phyloP scores from a whole-genome alignment of 2,888 invertebrate genomes.

The Slavum lentiscoides region DNA sequence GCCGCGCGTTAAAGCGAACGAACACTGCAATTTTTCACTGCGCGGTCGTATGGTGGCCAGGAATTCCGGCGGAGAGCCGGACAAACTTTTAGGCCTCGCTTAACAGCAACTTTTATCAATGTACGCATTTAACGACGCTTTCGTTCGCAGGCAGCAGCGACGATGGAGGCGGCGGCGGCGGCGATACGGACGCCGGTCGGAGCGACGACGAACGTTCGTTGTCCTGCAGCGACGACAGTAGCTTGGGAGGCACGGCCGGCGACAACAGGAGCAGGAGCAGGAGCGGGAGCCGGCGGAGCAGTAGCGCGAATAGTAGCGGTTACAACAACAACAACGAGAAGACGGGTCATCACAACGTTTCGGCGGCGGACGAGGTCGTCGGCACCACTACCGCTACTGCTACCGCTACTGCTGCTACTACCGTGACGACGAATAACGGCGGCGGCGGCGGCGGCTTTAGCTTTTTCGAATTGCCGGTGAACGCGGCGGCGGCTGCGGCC shows the following conservation, averaged over 20 bases:
- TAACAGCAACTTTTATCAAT: too few species aligned
- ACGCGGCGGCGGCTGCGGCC: constrained; percentile 59
- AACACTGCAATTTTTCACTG: too few species aligned
- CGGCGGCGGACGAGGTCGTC: constrained; percentile 45
- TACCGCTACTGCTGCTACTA: too few species aligned
- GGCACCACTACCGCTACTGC: not conserved
- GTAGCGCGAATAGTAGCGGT: constrained; percentile 2
- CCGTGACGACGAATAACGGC: not conserved
- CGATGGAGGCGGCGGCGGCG: constrained; percentile 63
- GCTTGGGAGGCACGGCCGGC: not conserved
- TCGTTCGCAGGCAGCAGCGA: constrained; percentile 66
- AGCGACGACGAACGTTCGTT: constrained; percentile 55
- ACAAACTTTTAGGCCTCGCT: too few species aligned
- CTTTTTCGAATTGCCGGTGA: constrained; percentile 54
- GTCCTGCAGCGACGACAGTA: not conserved
- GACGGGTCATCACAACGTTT: constrained; percentile 55
- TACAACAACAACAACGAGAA: constrained; percentile 53
- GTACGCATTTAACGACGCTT: too few species aligned
- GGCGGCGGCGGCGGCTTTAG: constrained; percentile 56
- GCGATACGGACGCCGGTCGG: constrained; percentile 59
- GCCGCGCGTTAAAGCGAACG: too few species aligned
- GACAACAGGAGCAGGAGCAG: not conserved
- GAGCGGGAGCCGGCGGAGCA: not conserved
- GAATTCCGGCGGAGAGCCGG: too few species aligned
- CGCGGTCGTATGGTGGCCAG: too few species aligned